Base-by-base conservation (phyloP, 2,113 vertebrate genomes). In the Trematocara variabile region DNA sequence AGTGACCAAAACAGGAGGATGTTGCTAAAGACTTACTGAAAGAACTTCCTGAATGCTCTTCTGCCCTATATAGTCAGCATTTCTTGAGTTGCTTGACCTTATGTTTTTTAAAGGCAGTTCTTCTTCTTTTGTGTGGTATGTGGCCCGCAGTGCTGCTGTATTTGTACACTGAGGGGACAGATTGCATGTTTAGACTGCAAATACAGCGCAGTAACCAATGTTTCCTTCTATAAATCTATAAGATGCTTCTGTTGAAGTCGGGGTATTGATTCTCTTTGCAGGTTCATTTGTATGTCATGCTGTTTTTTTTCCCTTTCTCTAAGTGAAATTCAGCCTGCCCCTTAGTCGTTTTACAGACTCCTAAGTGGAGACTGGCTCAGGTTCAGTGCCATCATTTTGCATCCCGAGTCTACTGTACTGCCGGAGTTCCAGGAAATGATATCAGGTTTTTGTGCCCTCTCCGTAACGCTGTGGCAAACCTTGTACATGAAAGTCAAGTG, bases 181-280 rank as follows among this genome's bases (percentile, higher is more conserved):
- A 82, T 39, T 41, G 25, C 50, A 73, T 46, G 65, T 56, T 79
- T 13, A 46, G 50, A 48, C 63, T 77, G 77, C 33, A 63, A 77
- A 84, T 20, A 53, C 81, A 81, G 34, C 63, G 83, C 87, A 46
- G 52, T 11, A 22, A 82, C 25, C 41, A n/a, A 1, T 22, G 48
- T 63, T 88, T 87, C 60, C 60, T 77, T 58, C 79, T 28, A 58
- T 82, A 70, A 87, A 83, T 81, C 70, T 30, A 83, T 22, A 82
- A 52, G 2, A 68, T 4, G 8, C 80, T 46, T 60, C 48, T 44
- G 14, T 60, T 55, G 60, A 90, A 80, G 83, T 53, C 37, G 22
- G 80, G 4, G 3, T 90, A 93, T 94, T 84, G 89, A 93, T 90
- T 83, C 53, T 83, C 44, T 55, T 16, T 53, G 48, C 87, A 82